A percentile compares a stretch with the other conserved stretches of the same genome.
Conservation (phyloP, 2,888 invertebrate species). For the Pterostichus niger region DNA sequence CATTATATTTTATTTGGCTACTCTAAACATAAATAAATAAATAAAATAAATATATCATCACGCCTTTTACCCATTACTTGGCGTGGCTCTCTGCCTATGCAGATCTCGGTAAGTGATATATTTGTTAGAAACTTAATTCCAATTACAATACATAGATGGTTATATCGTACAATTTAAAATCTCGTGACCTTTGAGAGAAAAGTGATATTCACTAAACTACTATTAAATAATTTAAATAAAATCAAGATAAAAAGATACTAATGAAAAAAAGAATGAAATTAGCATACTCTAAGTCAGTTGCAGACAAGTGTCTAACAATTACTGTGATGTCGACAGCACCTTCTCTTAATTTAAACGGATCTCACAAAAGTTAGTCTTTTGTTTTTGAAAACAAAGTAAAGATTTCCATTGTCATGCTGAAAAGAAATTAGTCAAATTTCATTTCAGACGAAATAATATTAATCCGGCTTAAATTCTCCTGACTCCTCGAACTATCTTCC, state of each 20-base stretch:
- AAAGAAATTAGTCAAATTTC: slow-evolving; percentile 55
- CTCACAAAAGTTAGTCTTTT: slow-evolving; percentile 45
- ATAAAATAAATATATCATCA: no score
- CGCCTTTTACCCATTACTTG: no score
- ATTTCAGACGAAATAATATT: slow-evolving; percentile 45
- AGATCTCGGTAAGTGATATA: no score
- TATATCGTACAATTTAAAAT: no score
- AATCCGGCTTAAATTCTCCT: slow-evolving; percentile 30
- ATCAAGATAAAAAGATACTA: background rate
- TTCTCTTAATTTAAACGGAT: slow-evolving; percentile 31
- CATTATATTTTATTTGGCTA: no score
- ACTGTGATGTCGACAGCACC: slow-evolving; percentile 21
- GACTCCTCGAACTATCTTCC: background rate
- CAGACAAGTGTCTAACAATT: slow-evolving; percentile 34
- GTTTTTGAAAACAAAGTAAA: slow-evolving; percentile 48
- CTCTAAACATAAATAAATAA: no score
- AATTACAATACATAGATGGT: no score
- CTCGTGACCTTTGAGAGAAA: no score
- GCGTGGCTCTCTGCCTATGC: no score
- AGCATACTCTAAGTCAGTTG: slow-evolving; percentile 41
- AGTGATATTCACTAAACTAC: no score
- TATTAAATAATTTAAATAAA: no score
- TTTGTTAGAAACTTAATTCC: no score
- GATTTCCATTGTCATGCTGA: slow-evolving; percentile 38
- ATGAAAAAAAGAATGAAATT: slow-evolving; percentile 30